Evolutionary conservation across 2,113 vertebrate species (phyloP), one percentile per base, ranked within the genome.

Genomic region (Arenaria interpres): DNA sequence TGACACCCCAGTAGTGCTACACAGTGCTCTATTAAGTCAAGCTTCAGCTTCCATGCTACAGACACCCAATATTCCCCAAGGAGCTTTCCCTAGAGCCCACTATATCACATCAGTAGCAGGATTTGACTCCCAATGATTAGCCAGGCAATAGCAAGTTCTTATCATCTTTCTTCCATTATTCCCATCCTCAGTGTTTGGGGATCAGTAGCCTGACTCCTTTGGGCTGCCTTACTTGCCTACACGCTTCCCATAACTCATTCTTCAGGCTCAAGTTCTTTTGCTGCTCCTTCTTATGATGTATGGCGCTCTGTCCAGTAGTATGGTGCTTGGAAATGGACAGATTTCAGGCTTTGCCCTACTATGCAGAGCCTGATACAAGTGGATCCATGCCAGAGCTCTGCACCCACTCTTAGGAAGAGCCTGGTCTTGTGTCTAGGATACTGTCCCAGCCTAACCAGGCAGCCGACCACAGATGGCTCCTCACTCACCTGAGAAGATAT

Each of bases 401-500:
- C 12, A 33, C 14, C 2, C 2, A 35, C 39, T 28, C 60, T 71
- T 43, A 53, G 64, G 46, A 86, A 74, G 30, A 79, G 67, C 18
- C 15, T 46, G 41, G 22, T 35, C 51, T 79, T 2, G 0, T 2
- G 16, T 18, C 10, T 13, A 68, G 28, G 32, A 80, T 43, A 63
- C 82, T 48, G 50, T 63, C 27, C 64, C 64, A 92, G 53, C 57
- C 46, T 46, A 4, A 50, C 11, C 78, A 91, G 24, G 63, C 32
- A 82, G 83, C 67, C 3, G 13, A 22, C 8, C 25, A 72, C 25
- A 69, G 48, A 62, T 1, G 14, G 80, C n/a, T 74, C 33, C 74
- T 63, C 72, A 90, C 73, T 96, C 97, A 99, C 99, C 99, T 98
- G 99, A 99, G 98, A 99, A 99, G 96, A 99, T 99, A 59, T 99